Percentiles rank a stretch among this genome's conserved stretches.
phyloP scores from a whole-genome alignment of 2,888 invertebrate genomes.

The Eupithecia vulgata region DNA sequence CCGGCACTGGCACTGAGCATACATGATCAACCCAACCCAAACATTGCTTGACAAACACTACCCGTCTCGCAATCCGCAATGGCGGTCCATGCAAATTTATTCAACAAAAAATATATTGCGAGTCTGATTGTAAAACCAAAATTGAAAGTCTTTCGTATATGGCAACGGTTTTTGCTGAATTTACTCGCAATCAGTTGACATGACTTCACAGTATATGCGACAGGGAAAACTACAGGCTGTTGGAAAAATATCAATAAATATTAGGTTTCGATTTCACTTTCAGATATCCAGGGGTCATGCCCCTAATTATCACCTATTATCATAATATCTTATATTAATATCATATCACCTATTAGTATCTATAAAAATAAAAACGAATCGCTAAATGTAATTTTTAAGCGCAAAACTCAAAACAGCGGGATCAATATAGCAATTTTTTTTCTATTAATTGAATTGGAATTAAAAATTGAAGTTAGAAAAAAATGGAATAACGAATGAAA shows the following conservation, averaged over 20 bases:
- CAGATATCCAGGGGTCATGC: no score
- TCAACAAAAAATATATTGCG: conserved; percentile 55
- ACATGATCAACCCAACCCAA: conserved; percentile 69
- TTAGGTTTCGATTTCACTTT: not conserved
- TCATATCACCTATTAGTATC: no score
- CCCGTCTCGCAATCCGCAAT: conserved; percentile 55
- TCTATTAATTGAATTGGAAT: no score
- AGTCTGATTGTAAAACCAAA: conserved; percentile 52
- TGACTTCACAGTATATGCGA: conserved; percentile 33
- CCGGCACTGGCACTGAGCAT: conserved; percentile 56
- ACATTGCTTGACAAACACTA: conserved; percentile 64
- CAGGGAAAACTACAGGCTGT: conserved; percentile 16
- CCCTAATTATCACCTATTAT: no score
- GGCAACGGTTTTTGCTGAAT: conserved; percentile 49
- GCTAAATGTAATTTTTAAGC: not conserved
- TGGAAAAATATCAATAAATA: not conserved
- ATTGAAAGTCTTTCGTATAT: conserved; percentile 47
- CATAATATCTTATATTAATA: no score
- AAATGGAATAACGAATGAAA: no score
- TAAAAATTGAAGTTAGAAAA: no score
- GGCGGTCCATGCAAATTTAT: conserved; percentile 62
- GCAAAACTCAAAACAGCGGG: not conserved
- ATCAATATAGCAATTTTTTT: no score
- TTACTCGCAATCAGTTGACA: conserved; percentile 46
- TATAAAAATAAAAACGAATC: not conserved